Percentiles rank a stretch among this genome's conserved stretches.
Evolutionary conservation across 2,888 invertebrate species (phyloP).

Genomic region (Sarcophaga caerulescens): DNA sequence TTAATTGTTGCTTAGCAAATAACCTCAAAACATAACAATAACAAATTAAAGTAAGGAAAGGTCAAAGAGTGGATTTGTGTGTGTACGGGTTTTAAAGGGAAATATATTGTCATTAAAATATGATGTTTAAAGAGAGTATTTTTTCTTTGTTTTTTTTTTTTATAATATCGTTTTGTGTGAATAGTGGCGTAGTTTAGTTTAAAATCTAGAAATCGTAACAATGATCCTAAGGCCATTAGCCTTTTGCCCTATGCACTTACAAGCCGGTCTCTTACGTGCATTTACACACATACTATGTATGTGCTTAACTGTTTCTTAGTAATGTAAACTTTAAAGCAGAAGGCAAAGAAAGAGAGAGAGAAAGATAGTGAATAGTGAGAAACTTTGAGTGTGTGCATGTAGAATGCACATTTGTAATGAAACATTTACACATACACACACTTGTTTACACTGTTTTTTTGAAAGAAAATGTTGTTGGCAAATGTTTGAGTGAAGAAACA

Average conservation of each 20-base stretch:
- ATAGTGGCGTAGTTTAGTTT: conserved; percentile 4
- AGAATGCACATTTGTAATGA: conserved; percentile 52
- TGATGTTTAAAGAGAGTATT: too few species aligned
- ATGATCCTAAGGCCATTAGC: conserved; percentile 53
- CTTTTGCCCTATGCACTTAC: conserved; percentile 43
- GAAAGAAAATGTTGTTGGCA: conserved; percentile 5
- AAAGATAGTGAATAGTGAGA: neutral
- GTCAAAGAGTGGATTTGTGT: too few species aligned
- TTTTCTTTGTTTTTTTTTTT: too few species aligned
- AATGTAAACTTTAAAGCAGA: too few species aligned
- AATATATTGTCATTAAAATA: too few species aligned
- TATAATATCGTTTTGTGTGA: too few species aligned
- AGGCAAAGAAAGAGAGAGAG: too few species aligned
- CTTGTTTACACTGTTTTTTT: neutral
- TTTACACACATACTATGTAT: neutral
- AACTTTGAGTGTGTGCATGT: conserved; percentile 30
- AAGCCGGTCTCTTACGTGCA: too few species aligned
- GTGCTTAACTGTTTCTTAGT: neutral
- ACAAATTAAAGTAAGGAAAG: too few species aligned
- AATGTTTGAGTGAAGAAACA: neutral
- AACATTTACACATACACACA: neutral
- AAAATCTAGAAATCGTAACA: neutral
- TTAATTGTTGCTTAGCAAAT: too few species aligned
- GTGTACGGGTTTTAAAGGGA: too few species aligned
- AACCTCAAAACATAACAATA: too few species aligned